phyloP scores from a whole-genome alignment of 2,797 vertebrate genomes.

The Borostomias antarcticus region DNA sequence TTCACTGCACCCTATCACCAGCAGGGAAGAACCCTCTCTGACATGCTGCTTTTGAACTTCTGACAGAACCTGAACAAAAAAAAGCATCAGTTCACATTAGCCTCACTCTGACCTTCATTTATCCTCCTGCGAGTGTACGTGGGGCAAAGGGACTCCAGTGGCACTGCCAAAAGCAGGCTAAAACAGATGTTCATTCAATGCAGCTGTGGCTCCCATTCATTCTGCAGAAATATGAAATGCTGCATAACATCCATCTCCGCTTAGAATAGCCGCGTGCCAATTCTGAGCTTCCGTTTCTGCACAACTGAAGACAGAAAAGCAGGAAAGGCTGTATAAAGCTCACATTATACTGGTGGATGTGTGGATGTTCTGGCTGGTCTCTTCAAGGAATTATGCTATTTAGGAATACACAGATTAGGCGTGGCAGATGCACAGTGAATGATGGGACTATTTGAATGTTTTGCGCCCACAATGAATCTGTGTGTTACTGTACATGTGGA shows the following conservation, averaged over 20 bases:
- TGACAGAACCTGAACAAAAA: slow-evolving; percentile 40
- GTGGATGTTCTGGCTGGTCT: slow-evolving; percentile 13
- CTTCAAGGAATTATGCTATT: slow-evolving; percentile 25
- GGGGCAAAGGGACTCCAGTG: slow-evolving; percentile 25
- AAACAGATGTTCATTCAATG: slow-evolving; percentile 49
- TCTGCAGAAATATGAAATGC: slow-evolving; percentile 29
- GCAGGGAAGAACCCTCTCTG: slow-evolving; percentile 46
- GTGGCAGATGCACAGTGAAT: slow-evolving; percentile 3
- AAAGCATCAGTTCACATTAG: slow-evolving; percentile 37
- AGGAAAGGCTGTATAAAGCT: neutral
- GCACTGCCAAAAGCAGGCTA: slow-evolving; percentile 34
- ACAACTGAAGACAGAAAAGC: slow-evolving; percentile 6
- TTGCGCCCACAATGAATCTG: neutral
- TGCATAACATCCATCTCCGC: slow-evolving; percentile 22
- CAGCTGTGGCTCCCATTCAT: slow-evolving; percentile 33
- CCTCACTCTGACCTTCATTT: slow-evolving; percentile 41
- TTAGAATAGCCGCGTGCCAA: slow-evolving; percentile 15
- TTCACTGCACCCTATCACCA: slow-evolving; percentile 26
- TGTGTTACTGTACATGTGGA: neutral
- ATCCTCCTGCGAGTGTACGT: slow-evolving; percentile 34
- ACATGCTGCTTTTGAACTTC: slow-evolving; percentile 46
- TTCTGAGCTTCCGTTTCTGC: slow-evolving; percentile 9
- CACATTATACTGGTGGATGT: slow-evolving; percentile 8
- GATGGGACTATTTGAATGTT: slow-evolving; percentile 8
- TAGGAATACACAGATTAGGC: slow-evolving; percentile 8